Conservation (phyloP, 2,888 invertebrate genomes). For the Polyommatus icarus region DNA sequence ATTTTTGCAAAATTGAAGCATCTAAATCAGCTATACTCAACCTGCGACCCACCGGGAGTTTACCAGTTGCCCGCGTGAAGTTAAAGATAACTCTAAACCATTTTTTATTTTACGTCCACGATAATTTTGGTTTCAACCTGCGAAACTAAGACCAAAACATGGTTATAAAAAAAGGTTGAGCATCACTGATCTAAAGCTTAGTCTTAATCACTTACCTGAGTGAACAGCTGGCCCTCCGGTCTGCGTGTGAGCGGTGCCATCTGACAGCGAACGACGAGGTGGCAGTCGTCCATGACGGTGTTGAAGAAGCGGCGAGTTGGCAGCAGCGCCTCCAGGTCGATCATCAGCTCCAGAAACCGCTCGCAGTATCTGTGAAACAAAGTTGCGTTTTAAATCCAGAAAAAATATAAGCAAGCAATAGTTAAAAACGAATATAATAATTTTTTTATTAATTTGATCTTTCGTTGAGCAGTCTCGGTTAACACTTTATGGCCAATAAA, state of each 20-base stretch:
- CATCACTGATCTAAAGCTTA: no score
- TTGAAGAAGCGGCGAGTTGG: conserved; percentile 98
- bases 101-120: no score
- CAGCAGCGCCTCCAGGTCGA: conserved; percentile 96
- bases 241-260: conserved; percentile 87
- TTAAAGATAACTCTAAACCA: no score
- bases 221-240: conserved; percentile 93
- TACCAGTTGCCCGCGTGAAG: no score
- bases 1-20: not conserved
- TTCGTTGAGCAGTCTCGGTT: no score
- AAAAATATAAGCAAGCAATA: not conserved
- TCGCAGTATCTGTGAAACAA: conserved; percentile 87
- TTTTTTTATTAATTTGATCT: no score
- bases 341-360: conserved; percentile 96
- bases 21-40: not conserved
- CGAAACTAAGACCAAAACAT: not conserved
- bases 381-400: not conserved
- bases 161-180: not conserved
- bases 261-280: conserved; percentile 94
- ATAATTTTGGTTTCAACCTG: no score
- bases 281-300: conserved; percentile 96
- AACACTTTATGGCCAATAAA: no score
- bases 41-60: no score
- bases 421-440: no score
- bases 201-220: conserved; percentile 85